Evolutionary conservation across 2,888 invertebrate species (phyloP).

Genomic region (Drosophila paramelanica): DNA sequence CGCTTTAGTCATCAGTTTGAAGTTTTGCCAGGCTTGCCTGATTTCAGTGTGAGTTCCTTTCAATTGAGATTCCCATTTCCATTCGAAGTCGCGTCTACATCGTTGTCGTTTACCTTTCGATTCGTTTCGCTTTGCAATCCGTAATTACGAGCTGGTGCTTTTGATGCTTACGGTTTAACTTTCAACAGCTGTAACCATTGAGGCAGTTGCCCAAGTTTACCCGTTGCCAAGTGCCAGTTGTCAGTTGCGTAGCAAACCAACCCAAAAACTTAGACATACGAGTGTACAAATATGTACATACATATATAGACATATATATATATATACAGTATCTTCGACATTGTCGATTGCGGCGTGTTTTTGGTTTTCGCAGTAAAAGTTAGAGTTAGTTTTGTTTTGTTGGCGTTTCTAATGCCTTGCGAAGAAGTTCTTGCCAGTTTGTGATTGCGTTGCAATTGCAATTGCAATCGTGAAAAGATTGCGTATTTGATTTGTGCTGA

Average conservation of each 20-base stretch:
- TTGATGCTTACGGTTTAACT: constrained; percentile 65
- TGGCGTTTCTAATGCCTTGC: constrained; percentile 57
- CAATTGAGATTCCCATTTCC: constrained; percentile 22
- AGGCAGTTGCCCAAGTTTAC: constrained; percentile 13
- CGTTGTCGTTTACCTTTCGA: constrained; percentile 65
- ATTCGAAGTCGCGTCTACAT: constrained; percentile 33
- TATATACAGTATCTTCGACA: constrained; percentile 48
- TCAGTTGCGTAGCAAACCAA: constrained; percentile 9
- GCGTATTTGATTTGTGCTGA: constrained; percentile 61
- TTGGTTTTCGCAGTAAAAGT: constrained; percentile 50
- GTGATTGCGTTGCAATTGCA: constrained; percentile 53
- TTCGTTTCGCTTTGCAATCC: constrained; percentile 66
- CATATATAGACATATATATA: background rate
- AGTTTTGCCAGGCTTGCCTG: constrained; percentile 58
- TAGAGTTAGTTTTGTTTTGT: constrained; percentile 59
- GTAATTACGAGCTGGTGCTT: constrained; percentile 66
- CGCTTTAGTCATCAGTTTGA: constrained; percentile 60
- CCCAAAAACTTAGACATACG: constrained; percentile 34
- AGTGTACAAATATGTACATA: constrained; percentile 8
- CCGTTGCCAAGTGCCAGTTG: constrained; percentile 19
- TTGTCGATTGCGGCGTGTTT: constrained; percentile 64
- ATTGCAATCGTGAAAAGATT: constrained; percentile 44
- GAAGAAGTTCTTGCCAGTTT: constrained; percentile 49
- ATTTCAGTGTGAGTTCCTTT: constrained; percentile 29
- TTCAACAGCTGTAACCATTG: constrained; percentile 55